Conservation (phyloP, 2,797 vertebrate genomes). For the Buphagus erythrorhynchus region DNA sequence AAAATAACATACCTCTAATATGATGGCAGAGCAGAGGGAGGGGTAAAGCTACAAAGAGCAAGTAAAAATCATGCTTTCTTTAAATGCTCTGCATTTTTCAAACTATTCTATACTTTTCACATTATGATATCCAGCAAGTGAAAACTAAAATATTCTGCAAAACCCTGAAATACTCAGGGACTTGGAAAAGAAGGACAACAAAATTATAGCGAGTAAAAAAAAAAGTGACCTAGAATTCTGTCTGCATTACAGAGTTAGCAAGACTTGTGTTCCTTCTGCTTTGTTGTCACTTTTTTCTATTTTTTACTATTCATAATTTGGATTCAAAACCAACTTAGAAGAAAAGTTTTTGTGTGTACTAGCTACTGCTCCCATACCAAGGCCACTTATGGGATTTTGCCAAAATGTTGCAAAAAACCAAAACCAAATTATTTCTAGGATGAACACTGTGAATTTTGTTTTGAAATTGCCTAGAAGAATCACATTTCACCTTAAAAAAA, state of each 20-base stretch:
- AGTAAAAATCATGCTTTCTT: background rate
- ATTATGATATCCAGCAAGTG: background rate
- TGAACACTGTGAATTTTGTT: background rate
- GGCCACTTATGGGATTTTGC: background rate
- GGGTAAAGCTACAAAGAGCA: background rate
- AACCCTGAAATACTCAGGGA: background rate
- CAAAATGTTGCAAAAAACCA: background rate
- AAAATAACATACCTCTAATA: background rate
- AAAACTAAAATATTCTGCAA: background rate
- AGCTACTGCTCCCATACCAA: background rate
- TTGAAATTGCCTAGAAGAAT: background rate
- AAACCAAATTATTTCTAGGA: background rate
- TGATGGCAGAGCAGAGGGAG: background rate
- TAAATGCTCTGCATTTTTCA: background rate
- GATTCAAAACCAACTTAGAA: background rate
- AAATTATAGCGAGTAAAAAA: background rate
- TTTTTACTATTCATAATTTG: background rate
- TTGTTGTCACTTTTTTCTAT: background rate
- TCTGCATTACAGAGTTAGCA: accelerated
- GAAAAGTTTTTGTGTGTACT: background rate
- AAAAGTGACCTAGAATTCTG: background rate
- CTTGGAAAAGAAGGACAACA: background rate
- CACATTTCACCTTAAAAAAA: background rate
- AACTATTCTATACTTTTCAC: background rate
- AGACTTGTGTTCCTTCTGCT: background rate